Evolutionary conservation across 37 sponge, comb jelly and placozoan species (phyloP), one percentile per base, ranked within the genome.

Genomic region (Halichondria panicea): DNA sequence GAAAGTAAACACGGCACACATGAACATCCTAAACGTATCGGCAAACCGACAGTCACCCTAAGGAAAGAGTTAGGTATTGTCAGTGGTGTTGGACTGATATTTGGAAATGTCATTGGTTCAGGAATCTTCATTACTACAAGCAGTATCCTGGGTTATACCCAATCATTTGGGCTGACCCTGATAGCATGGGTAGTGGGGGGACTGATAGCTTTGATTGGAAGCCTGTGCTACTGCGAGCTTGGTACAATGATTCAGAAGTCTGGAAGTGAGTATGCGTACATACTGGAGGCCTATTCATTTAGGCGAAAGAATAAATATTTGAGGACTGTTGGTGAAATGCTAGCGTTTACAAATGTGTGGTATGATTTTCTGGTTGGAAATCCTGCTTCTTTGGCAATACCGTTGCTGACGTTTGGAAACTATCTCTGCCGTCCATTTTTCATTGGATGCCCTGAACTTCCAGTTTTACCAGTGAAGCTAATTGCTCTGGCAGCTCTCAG

Each of bases 101-200:
- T 81, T 45, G 88, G 88, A 64, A 28, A n/a, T 2, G 84, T 79
- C 24, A 88, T 87, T 31, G 93, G 93, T 34, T 83, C 84, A 27
- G 93, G 93, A 1, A 92, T 92, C 33, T 92, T 92, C 45, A 73
- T 92, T 21, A 83, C 88, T 48, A 81, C 93, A 15, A 78, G 65
- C 46, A 19, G 41, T 9, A 77, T 92, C 4, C 37, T 84, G 15
- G 42, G 46, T 15, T 8, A 66, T 6, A 43, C 69, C 5, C 53
- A 63, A 19, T 83, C 84, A 24, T 64, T 68, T 61, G 88, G 88
- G 3, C 37, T 83, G 37, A 38, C 85, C 18, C 74, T 92, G 24
- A 32, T 76, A 19, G 34, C 80, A 28, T 92, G 93, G 93, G 40
- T 60, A 35, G 21, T 72, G 13, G 81, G 81, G 32, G 88, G 85